phyloP scores from a whole-genome alignment of 2,797 vertebrate species.

The Mycteria americana region DNA sequence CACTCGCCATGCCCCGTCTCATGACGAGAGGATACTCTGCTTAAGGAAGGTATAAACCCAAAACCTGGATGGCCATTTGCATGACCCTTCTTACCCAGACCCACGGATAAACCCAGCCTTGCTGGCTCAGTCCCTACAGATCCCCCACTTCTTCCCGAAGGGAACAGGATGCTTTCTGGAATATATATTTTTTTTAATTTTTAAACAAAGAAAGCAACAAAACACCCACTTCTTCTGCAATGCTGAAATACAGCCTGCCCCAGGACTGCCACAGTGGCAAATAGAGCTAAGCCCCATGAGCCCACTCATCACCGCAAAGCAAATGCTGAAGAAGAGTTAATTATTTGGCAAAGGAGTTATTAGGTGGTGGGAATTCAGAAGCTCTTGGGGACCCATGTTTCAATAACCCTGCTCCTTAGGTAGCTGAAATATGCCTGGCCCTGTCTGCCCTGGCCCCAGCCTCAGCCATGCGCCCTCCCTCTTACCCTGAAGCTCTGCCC shows the following conservation, averaged over 20 bases:
- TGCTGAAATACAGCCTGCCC: neutral
- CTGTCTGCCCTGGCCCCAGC: neutral
- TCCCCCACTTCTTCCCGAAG: neutral
- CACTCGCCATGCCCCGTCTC: rapidly evolving
- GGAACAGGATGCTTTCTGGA: neutral
- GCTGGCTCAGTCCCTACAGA: neutral
- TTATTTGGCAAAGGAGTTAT: neutral
- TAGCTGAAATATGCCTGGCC: neutral
- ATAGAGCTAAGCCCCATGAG: neutral
- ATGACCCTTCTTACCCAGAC: neutral
- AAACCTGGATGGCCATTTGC: neutral
- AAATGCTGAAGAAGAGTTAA: neutral
- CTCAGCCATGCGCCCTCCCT: neutral
- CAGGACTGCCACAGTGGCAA: neutral
- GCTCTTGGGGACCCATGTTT: neutral
- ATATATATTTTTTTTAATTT: neutral
- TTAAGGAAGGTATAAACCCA: neutral
- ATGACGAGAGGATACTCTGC: rapidly evolving
- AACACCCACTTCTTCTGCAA: neutral
- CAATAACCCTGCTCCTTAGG: neutral
- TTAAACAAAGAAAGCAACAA: neutral
- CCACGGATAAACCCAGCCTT: neutral
- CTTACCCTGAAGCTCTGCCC: neutral
- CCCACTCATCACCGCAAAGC: neutral
- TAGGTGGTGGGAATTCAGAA: neutral